phyloP scores from a whole-genome alignment of 2,797 vertebrate species.

The Pseudocheirus occidentalis region DNA sequence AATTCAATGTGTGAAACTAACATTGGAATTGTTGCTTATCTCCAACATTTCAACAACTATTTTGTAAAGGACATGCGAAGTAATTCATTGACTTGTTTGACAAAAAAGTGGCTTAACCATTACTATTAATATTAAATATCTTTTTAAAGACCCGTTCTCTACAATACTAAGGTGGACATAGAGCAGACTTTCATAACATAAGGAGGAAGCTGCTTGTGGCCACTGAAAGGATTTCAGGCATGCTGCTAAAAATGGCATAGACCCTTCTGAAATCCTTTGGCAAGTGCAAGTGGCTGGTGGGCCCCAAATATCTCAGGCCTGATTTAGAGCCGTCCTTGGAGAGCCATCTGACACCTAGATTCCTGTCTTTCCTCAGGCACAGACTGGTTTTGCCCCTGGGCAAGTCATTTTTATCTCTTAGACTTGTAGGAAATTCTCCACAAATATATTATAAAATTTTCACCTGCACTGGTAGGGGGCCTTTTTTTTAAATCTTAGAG shows the following conservation, averaged over 20 bases:
- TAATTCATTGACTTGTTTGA: neutral
- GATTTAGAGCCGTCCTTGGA: neutral
- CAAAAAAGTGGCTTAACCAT: neutral
- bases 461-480: neutral
- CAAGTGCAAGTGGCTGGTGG: too few species aligned
- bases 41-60: neutral
- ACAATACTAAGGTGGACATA: neutral
- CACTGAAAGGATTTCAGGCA: too few species aligned
- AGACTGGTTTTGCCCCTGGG: neutral
- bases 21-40: neutral
- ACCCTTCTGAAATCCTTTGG: too few species aligned
- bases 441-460: neutral
- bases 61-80: neutral
- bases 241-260: too few species aligned
- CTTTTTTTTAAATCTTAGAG: neutral
- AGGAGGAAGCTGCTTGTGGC: too few species aligned
- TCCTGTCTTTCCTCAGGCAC: neutral
- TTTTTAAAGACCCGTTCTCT: neutral
- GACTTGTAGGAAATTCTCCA: neutral
- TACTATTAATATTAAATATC: neutral
- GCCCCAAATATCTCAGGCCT: too few species aligned
- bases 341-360: neutral
- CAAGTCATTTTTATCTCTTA: neutral
- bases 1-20: neutral
- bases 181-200: too few species aligned